phyloP scores from a whole-genome alignment of 1,140 invertebrate species.

The Hestina assimilis region DNA sequence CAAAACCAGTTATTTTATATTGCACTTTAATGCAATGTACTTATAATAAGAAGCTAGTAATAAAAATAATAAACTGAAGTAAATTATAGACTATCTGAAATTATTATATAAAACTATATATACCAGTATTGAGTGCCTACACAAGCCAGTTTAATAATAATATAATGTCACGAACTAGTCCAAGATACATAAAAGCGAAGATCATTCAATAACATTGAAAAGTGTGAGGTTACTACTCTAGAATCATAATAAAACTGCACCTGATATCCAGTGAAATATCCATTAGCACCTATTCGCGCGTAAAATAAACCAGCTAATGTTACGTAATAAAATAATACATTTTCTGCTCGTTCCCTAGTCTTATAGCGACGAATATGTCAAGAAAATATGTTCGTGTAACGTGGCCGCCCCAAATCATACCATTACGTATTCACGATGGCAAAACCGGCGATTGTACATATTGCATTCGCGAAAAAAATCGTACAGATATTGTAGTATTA shows the following conservation, averaged over 20 bases:
- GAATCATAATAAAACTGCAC: conserved; percentile 62
- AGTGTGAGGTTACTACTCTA: conserved; percentile 44
- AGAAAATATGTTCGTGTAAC: conserved; percentile 46
- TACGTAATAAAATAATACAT: conserved; percentile 58
- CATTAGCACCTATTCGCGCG: conserved; percentile 61
- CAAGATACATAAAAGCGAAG: conserved; percentile 46
- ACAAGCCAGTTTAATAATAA: neutral
- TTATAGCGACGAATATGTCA: conserved; percentile 42
- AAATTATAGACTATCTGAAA: too few species aligned
- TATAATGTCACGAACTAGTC: neutral
- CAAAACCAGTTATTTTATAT: too few species aligned
- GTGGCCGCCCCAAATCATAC: conserved; percentile 40
- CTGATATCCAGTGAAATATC: conserved; percentile 58
- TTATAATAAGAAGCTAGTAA: too few species aligned
- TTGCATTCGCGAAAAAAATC: conserved; percentile 21
- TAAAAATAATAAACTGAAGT: too few species aligned
- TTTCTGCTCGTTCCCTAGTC: conserved; percentile 34
- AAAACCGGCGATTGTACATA: conserved; percentile 8
- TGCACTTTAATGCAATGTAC: too few species aligned
- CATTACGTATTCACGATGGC: conserved; percentile 49
- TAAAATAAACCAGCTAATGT: conserved; percentile 58
- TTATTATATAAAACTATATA: too few species aligned
- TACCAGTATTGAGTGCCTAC: too few species aligned
- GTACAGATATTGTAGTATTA: neutral
- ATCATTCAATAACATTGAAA: conserved; percentile 58